phyloP scores from a whole-genome alignment of 2,797 vertebrate genomes.

The Heteromormyrus szaboi region DNA sequence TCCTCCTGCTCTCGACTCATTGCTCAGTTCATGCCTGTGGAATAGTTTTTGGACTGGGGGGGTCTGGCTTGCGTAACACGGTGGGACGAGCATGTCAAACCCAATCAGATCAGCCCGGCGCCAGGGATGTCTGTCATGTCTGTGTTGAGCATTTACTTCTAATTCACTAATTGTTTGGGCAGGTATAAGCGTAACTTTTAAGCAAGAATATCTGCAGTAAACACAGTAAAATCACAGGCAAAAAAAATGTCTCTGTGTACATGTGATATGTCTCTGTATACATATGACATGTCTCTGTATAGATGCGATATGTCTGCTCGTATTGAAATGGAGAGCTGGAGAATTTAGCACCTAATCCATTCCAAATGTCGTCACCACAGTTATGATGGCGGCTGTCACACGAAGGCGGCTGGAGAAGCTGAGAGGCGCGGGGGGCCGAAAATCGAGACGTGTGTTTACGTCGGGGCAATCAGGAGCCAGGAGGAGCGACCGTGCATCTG shows the following conservation, averaged over 20 bases:
- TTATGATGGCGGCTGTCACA: background rate
- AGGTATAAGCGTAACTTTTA: background rate
- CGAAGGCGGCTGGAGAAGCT: background rate
- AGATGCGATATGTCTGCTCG: background rate
- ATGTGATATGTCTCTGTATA: background rate
- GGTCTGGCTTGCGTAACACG: background rate
- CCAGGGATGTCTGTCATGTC: background rate
- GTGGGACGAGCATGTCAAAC: background rate
- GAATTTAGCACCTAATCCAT: conserved; percentile 8
- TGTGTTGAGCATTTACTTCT: background rate
- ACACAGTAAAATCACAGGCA: conserved; percentile 3
- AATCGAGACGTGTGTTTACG: conserved; percentile 18
- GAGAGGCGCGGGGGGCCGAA: background rate
- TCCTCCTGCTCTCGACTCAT: background rate
- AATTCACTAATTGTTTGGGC: conserved; percentile 10
- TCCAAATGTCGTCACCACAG: conserved; percentile 14
- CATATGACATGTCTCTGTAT: background rate
- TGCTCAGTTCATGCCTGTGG: background rate
- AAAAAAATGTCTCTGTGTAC: background rate
- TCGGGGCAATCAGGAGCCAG: conserved; percentile 11
- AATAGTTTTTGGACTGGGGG: background rate
- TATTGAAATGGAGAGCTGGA: background rate
- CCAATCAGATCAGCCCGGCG: conserved; percentile 1
- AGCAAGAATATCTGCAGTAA: background rate
- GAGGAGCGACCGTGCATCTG: background rate